phyloP scores from a whole-genome alignment of 2,797 vertebrate genomes.

The Chanos chanos region DNA sequence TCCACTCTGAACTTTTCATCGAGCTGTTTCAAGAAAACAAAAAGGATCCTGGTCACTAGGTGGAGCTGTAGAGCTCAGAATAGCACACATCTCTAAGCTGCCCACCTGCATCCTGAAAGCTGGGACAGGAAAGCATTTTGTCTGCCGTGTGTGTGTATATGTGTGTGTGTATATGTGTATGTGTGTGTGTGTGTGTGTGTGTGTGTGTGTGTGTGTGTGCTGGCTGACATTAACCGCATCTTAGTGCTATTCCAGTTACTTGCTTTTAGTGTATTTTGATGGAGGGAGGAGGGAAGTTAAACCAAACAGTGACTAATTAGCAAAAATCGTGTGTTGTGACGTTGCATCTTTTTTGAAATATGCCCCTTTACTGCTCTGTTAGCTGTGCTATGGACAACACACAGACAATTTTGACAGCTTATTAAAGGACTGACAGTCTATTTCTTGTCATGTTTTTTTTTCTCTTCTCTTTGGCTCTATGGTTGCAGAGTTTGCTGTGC shows the following conservation, averaged over 20 bases:
- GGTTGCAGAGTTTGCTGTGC: conserved; percentile 29
- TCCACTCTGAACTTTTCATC: no score
- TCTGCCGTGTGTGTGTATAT: no score
- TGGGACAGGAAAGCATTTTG: neutral
- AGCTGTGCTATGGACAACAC: no score
- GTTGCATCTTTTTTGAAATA: conserved; percentile 19
- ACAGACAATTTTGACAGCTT: no score
- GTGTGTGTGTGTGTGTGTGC: conserved; percentile 28
- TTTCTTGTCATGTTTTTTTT: conserved; percentile 44
- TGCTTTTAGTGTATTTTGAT: conserved; percentile 59
- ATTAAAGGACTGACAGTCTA: no score
- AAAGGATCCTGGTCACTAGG: conserved; percentile 55
- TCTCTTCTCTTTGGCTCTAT: conserved; percentile 48
- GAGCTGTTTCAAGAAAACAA: neutral
- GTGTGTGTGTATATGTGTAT: neutral
- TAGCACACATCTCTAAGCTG: conserved; percentile 21
- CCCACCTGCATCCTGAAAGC: conserved; percentile 7
- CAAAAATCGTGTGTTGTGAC: conserved; percentile 25
- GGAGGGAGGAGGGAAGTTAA: conserved; percentile 48
- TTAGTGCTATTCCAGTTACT: conserved; percentile 58
- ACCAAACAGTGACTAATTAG: conserved; percentile 31
- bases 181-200: conserved; percentile 4
- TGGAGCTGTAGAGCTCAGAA: conserved; percentile 65
- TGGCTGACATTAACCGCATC: conserved; percentile 46
- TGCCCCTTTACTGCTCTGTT: conserved; percentile 15